These are phyloP conservation scores for Parnassius mnemosyne DNA, from an alignment of 2,888 invertebrate species.

Conservation along the genomic window DNA sequence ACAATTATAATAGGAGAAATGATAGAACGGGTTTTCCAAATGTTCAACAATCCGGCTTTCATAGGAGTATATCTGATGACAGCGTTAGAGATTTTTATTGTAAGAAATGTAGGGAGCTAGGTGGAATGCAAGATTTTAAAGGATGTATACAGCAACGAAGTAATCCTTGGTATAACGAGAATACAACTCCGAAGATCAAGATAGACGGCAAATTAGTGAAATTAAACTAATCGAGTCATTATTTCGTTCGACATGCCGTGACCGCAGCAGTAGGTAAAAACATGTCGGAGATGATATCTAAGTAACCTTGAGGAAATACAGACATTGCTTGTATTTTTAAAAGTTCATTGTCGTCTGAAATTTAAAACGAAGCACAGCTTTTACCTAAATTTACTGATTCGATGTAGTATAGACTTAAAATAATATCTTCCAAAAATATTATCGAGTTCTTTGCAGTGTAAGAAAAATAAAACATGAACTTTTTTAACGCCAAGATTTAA, in stretches of 20 bases:
- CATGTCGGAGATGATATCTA: constrained; percentile 52
- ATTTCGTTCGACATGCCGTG: constrained; percentile 54
- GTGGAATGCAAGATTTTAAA: constrained; percentile 36
- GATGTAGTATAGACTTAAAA: too few species aligned
- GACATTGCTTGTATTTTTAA: constrained; percentile 38
- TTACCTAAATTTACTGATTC: background rate
- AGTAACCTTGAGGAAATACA: constrained; percentile 46
- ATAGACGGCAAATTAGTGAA: constrained; percentile 74
- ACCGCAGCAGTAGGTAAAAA: constrained; percentile 47
- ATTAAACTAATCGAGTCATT: constrained; percentile 65
- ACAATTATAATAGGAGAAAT: constrained; percentile 39
- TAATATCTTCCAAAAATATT: too few species aligned
- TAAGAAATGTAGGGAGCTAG: constrained; percentile 61
- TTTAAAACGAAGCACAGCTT: constrained; percentile 1
- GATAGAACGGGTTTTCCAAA: constrained; percentile 45
- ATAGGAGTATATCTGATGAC: constrained; percentile 59
- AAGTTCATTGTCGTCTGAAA: constrained; percentile 24
- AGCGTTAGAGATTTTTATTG: constrained; percentile 68
- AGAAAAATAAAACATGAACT: background rate
- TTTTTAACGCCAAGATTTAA: constrained; percentile 1
- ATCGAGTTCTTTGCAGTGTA: background rate
- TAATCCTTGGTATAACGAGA: constrained; percentile 50
- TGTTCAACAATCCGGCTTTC: constrained; percentile 42
- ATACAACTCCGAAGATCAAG: constrained; percentile 65
- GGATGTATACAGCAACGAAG: constrained; percentile 48